These are phyloP conservation scores for Aurelia coerulea DNA, from an alignment of 30 jellyfish, hydroid and myxozoan genomes.

Conservation along the genomic window DNA sequence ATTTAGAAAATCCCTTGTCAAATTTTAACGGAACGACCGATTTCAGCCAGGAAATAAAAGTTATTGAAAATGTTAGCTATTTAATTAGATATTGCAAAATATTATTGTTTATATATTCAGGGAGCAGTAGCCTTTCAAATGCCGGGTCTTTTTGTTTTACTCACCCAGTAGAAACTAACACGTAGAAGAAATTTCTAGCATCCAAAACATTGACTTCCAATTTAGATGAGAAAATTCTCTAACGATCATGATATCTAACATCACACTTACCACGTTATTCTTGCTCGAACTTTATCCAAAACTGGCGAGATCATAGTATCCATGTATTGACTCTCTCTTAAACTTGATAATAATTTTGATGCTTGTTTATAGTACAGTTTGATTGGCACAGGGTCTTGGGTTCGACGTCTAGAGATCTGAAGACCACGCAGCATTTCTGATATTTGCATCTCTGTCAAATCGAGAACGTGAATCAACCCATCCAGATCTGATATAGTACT, in stretches of 20 bases:
- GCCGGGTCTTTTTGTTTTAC: too few species aligned
- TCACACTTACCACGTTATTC: slow-evolving; percentile 38
- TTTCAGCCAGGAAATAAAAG: too few species aligned
- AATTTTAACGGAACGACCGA: too few species aligned
- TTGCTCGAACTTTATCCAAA: slow-evolving; percentile 45
- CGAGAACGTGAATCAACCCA: slow-evolving; percentile 64
- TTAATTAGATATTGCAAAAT: too few species aligned
- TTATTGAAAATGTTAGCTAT: too few species aligned
- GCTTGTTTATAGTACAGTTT: slow-evolving; percentile 60
- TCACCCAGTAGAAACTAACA: too few species aligned
- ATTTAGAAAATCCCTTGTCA: too few species aligned
- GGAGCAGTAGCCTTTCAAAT: too few species aligned
- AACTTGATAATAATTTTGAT: slow-evolving; percentile 19
- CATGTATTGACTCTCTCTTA: slow-evolving; percentile 28
- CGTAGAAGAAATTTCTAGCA: too few species aligned
- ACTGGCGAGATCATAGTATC: slow-evolving; percentile 49
- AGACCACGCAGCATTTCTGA: slow-evolving; percentile 67
- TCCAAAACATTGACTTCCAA: too few species aligned
- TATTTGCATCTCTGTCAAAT: slow-evolving; percentile 64
- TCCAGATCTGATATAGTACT: slow-evolving; percentile 51
- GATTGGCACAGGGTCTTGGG: slow-evolving; percentile 57
- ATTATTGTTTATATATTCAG: too few species aligned
- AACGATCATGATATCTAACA: not conserved
- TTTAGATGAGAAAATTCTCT: too few species aligned
- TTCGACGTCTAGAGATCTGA: slow-evolving; percentile 47